Conservation (phyloP, 2,113 vertebrate species). For the Larimichthys polyactis region DNA sequence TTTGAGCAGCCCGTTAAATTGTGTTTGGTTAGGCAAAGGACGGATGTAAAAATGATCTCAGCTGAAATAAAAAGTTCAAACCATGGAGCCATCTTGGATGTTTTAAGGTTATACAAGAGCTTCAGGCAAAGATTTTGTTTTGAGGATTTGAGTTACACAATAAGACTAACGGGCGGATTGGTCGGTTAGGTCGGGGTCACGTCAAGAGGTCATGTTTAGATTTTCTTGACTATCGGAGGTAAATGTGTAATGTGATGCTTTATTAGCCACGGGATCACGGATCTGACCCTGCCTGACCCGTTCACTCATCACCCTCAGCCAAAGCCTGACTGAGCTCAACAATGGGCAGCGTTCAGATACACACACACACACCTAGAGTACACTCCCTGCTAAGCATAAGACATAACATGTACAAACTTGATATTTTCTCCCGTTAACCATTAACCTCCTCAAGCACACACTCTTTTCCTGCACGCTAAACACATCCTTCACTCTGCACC, state of each 20-base stretch:
- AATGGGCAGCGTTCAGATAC: conserved; percentile 37
- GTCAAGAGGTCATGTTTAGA: conserved; percentile 60
- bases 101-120: background rate
- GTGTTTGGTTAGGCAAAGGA: conserved; percentile 11
- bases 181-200: conserved; percentile 26
- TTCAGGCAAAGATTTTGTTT: conserved; percentile 18
- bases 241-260: conserved; percentile 70
- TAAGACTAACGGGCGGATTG: conserved; percentile 17
- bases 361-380: conserved; percentile 25
- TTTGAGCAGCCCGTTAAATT: conserved; percentile 8
- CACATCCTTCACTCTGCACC: conserved; percentile 35
- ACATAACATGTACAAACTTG: conserved; percentile 68
- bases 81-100: background rate
- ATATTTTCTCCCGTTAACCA: conserved; percentile 68
- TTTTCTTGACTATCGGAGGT: conserved; percentile 40
- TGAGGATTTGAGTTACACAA: conserved; percentile 16
- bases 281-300: conserved; percentile 65
- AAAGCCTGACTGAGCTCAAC: conserved; percentile 49
- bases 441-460: conserved; percentile 63
- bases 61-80: background rate
- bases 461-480: conserved; percentile 41
- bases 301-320: conserved; percentile 60
- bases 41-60: conserved; percentile 1
- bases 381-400: conserved; percentile 53
- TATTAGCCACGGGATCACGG: conserved; percentile 73